These are phyloP conservation scores for Mastacembelus armatus DNA, from an alignment of 2,797 vertebrate species.

Conservation along the genomic window DNA sequence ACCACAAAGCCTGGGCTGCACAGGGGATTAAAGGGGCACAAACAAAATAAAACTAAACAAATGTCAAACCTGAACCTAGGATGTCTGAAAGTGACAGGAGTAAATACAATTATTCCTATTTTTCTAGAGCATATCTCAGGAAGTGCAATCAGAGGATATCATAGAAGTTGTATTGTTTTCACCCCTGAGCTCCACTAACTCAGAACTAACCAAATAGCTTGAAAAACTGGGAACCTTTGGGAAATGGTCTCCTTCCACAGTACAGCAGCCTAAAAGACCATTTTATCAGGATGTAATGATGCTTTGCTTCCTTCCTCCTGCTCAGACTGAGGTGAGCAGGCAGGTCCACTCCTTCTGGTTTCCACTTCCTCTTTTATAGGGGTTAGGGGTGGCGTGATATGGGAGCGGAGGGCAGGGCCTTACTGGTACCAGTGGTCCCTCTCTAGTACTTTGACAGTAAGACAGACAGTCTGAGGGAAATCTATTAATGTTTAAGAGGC, in stretches of 20 bases:
- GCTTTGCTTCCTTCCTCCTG: conserved; percentile 33
- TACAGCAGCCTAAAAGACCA: conserved; percentile 43
- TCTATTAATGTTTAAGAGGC: conserved; percentile 73
- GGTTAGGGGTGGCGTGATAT: neutral
- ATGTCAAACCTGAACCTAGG: neutral
- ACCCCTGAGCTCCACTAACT: conserved; percentile 34
- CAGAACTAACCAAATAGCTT: conserved; percentile 68
- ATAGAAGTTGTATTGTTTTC: conserved; percentile 25
- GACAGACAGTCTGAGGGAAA: conserved; percentile 68
- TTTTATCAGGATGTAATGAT: conserved; percentile 63
- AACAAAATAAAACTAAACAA: too few species aligned
- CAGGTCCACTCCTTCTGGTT: conserved; percentile 47
- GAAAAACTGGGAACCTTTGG: conserved; percentile 59
- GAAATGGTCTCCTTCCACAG: conserved; percentile 58
- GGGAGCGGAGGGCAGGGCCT: conserved; percentile 27
- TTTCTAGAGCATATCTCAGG: conserved; percentile 28
- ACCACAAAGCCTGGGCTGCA: too few species aligned
- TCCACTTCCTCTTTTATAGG: conserved; percentile 44
- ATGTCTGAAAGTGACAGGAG: conserved; percentile 28
- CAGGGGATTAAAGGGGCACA: too few species aligned
- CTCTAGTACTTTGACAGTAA: conserved; percentile 63
- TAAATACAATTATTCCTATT: conserved; percentile 11
- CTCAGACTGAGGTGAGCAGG: conserved; percentile 50
- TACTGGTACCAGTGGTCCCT: conserved; percentile 18
- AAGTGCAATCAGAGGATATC: conserved; percentile 40